phyloP scores from a whole-genome alignment of 2,888 invertebrate genomes.

The Omphaloscelis lunosa region DNA sequence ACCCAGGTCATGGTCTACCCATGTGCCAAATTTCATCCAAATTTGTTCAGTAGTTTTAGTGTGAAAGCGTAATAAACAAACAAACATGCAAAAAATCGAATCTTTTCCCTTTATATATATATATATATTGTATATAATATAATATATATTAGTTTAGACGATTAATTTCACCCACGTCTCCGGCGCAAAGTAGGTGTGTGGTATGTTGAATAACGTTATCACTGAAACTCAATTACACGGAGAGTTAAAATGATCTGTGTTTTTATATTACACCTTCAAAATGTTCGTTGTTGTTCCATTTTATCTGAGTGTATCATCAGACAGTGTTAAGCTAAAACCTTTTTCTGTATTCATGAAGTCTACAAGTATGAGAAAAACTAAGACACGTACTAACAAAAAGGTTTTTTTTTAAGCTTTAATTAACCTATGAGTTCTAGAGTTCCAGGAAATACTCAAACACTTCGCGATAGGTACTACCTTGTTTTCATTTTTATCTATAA shows the following conservation, averaged over 20 bases:
- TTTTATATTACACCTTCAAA: background rate
- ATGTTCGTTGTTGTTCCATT: background rate
- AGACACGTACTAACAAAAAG: background rate
- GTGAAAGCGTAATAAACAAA: too few relatives aligned
- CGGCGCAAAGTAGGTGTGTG: constrained; percentile 8
- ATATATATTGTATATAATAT: too few relatives aligned
- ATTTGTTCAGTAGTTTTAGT: too few relatives aligned
- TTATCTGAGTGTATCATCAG: background rate
- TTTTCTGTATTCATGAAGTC: background rate
- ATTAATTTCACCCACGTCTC: constrained; percentile 36
- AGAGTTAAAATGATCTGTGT: background rate
- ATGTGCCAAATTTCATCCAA: too few relatives aligned
- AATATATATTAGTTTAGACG: too few relatives aligned
- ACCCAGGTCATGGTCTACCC: too few relatives aligned
- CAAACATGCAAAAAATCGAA: too few relatives aligned
- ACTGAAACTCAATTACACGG: constrained; percentile 23
- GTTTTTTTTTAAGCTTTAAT: background rate
- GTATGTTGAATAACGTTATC: constrained; percentile 16
- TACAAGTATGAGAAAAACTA: background rate
- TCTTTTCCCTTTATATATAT: too few relatives aligned
- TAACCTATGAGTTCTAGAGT: background rate
- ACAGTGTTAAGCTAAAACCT: background rate
- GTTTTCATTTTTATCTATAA: background rate
- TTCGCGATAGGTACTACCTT: background rate
- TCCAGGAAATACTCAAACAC: constrained; percentile 1